Percentiles rank a stretch among this genome's conserved stretches.
Evolutionary conservation across 2,888 invertebrate species (phyloP).

Genomic region (Ganaspis brasiliensis): DNA sequence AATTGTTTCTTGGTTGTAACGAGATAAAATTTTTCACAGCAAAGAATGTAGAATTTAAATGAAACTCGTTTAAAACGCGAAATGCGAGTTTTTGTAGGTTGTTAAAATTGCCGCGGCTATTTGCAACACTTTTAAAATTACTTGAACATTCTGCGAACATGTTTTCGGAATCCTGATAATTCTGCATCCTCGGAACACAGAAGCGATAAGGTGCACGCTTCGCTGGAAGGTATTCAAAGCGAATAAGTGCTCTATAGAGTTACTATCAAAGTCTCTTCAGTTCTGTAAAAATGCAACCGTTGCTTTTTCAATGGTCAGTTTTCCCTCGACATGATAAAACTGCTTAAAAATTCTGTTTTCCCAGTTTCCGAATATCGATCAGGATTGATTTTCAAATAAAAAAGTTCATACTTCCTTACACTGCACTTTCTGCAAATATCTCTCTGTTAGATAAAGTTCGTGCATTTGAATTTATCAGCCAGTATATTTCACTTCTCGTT

Average conservation of each 20-base stretch:
- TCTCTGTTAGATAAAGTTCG: not conserved
- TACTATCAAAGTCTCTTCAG: slow-evolving; percentile 12
- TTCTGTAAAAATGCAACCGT: not conserved
- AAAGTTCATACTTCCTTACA: not conserved
- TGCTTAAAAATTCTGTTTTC: not conserved
- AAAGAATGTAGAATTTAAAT: slow-evolving; percentile 9
- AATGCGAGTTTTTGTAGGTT: not conserved
- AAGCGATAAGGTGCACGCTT: slow-evolving; percentile 20
- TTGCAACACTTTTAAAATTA: not conserved
- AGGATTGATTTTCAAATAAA: not conserved
- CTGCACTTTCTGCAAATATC: not conserved
- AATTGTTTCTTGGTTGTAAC: not conserved
- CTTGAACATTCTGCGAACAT: not conserved
- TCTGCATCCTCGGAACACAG: not conserved
- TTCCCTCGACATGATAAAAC: not conserved
- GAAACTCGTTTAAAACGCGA: not conserved
- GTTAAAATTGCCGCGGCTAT: not conserved
- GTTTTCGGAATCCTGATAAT: slow-evolving; percentile 23
- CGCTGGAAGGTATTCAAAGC: slow-evolving; percentile 1
- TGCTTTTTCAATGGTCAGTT: slow-evolving; percentile 4
- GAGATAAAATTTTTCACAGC: not conserved
- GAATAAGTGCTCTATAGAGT: slow-evolving; percentile 12
- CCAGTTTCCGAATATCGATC: not conserved
- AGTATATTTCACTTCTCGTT: too few relatives aligned
- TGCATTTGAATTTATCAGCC: too few relatives aligned